Base-by-base conservation (phyloP, 2,113 vertebrate species). In the Oxygymnocypris stewartii region DNA sequence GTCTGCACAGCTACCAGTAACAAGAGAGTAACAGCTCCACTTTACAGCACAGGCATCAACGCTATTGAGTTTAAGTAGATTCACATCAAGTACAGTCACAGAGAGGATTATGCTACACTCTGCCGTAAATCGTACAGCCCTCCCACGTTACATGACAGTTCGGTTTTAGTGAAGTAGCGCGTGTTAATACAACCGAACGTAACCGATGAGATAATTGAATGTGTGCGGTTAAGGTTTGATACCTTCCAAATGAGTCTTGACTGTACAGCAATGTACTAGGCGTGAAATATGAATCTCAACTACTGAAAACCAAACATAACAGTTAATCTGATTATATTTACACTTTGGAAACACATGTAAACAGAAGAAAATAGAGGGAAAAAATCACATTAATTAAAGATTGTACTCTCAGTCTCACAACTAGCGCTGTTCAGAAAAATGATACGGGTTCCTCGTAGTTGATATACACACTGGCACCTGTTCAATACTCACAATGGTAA, bases 101-200 rank as follows among this genome's bases (percentile, higher is more conserved):
- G 23, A 79, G 63, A 86, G 59, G 61, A 67, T 71, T 77, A 73
- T 78, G 84, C 87, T 88, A 88, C 87, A 79, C 87, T 73, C 84
- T 35, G 84, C 73, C 28, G 71, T 13, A 82, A 54, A 35, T 57
- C 57, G 40, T 31, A 84, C 75, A 79, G 25, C 76, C 57, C 57
- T 35, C 75, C 84, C 51, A 6, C 25, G 40, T 42, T 20, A 69
- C 81, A 67, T 37, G 59, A 63, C 13, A 37, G 77, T 75, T 54
- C n/a, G 20, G 65, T 42, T 77, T 63, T 42, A 42, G 23, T 18
- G 11, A 12, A 87, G 23, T 65, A 28, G 71, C 23, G 14, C n/a
- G 31, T 18, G 65, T 61, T 23, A 77, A 76, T 67, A 76, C 71
- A 79, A 82, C 87, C 31, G 73, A 85, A 85, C 63, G 61, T 57